These are phyloP conservation scores for Artibeus jamaicensis DNA, from an alignment of 2,797 vertebrate genomes.

Conservation along the genomic window DNA sequence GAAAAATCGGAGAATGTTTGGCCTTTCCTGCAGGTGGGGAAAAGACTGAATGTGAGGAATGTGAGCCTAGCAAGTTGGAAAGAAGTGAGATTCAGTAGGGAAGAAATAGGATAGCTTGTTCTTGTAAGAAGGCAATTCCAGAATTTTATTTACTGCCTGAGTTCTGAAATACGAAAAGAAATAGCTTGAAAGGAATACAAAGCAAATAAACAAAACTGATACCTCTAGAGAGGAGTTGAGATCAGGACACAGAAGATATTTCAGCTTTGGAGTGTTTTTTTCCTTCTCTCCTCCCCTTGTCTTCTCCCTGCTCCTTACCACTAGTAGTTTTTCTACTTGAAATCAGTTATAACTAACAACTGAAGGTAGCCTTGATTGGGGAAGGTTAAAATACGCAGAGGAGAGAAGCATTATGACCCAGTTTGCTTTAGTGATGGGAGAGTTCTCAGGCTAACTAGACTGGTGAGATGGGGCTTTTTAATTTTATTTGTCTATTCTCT, in stretches of 20 bases:
- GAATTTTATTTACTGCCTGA: neutral
- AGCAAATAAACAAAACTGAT: neutral
- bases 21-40: neutral
- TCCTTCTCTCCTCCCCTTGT: neutral
- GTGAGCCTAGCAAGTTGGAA: neutral
- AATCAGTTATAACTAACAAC: neutral
- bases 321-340: neutral
- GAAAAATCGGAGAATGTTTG: neutral
- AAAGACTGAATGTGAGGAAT: neutral
- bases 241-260: neutral
- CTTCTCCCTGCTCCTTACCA: neutral
- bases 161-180: neutral
- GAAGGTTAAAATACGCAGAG: neutral
- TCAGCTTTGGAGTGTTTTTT: neutral
- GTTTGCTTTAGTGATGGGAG: neutral
- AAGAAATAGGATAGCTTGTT: neutral
- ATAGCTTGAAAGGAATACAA: neutral
- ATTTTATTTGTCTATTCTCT: neutral
- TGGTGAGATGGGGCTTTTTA: neutral
- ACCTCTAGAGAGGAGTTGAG: neutral
- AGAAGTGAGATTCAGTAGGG: neutral
- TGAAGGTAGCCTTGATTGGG: neutral
- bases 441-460: neutral
- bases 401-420: neutral
- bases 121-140: neutral